A percentile compares a stretch with the other conserved stretches of the same genome.
phyloP scores from a whole-genome alignment of 53 echinoderm and acorn worm species.

The Crossaster papposus region DNA sequence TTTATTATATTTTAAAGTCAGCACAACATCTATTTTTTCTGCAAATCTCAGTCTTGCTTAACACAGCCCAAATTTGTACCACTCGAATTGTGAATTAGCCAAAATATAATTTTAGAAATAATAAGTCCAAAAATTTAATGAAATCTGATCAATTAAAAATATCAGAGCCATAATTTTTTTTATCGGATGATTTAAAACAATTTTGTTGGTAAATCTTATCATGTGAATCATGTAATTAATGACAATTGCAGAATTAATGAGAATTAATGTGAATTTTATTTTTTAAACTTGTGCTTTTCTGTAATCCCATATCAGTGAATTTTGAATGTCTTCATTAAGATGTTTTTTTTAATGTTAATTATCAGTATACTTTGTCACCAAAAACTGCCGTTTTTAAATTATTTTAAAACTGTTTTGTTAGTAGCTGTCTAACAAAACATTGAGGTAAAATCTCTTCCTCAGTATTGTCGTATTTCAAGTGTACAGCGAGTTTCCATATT shows the following conservation, averaged over 20 bases:
- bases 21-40: too few relatives aligned
- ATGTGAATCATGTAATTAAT: background rate
- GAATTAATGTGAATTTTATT: background rate
- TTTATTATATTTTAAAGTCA: too few relatives aligned
- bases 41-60: too few relatives aligned
- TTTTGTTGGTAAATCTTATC: background rate
- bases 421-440: too few relatives aligned
- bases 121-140: too few relatives aligned
- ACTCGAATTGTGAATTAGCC: too few relatives aligned
- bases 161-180: background rate
- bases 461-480: background rate
- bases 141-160: background rate
- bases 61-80: too few relatives aligned
- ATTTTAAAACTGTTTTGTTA: background rate
- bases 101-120: too few relatives aligned
- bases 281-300: constrained; percentile 2
- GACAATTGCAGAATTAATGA: background rate
- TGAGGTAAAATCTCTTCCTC: background rate
- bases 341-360: background rate
- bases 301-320: background rate
- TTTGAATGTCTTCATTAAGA: background rate
- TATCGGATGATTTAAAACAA: background rate
- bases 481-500: background rate
- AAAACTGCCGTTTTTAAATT: background rate
- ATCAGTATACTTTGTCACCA: background rate